These are phyloP conservation scores for Phalacrocorax pelagicus DNA, from an alignment of 2,113 vertebrate species.

Conservation along the genomic window DNA sequence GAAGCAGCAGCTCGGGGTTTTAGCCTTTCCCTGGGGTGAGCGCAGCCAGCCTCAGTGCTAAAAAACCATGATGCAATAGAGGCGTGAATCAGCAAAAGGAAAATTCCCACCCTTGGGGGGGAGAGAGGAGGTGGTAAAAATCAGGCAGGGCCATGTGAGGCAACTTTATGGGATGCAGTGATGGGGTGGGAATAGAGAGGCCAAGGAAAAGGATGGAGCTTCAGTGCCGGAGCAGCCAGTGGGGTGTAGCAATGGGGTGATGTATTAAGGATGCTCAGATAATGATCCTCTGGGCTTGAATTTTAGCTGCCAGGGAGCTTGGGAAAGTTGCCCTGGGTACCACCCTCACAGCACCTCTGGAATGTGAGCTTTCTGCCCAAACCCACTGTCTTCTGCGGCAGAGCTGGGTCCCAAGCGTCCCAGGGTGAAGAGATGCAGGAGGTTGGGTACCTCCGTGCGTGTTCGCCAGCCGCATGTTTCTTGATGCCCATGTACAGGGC, in stretches of 20 bases:
- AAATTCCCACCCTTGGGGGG: not conserved
- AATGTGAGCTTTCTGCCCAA: not conserved
- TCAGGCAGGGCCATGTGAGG: not conserved
- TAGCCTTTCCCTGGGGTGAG: slow-evolving; percentile 11
- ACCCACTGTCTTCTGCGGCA: not conserved
- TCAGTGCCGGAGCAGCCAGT: rapidly evolving
- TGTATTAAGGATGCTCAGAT: not conserved
- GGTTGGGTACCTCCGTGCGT: rapidly evolving
- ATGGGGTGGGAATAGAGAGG: not conserved
- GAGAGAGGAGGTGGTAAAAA: not conserved
- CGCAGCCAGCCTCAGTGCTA: not conserved
- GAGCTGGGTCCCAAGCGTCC: rapidly evolving
- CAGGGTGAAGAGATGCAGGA: not conserved
- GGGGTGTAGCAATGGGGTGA: rapidly evolving
- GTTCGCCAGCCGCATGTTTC: not conserved
- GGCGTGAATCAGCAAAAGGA: slow-evolving; percentile 43
- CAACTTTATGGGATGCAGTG: not conserved
- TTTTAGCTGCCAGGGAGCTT: not conserved
- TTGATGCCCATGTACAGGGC: not conserved
- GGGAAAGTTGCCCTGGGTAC: not conserved
- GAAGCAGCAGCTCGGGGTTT: slow-evolving; percentile 8
- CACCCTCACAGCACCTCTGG: not conserved
- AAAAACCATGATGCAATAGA: not conserved
- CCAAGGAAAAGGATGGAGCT: not conserved
- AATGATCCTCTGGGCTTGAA: not conserved